These are phyloP conservation scores for Leucophenga varia DNA, from an alignment of 1,140 invertebrate genomes.

Conservation along the genomic window DNA sequence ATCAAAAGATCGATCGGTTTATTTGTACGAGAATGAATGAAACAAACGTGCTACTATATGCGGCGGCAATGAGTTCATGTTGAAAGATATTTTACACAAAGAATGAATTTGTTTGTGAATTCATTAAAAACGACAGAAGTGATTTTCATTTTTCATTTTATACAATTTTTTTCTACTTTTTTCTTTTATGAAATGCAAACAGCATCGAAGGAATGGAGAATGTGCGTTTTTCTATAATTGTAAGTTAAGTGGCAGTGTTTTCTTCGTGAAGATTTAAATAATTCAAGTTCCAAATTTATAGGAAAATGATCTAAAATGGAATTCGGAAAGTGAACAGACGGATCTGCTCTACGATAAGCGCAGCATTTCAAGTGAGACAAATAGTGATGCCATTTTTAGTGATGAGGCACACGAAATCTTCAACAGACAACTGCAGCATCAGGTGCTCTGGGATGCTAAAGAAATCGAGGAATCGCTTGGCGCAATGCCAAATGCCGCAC, in stretches of 20 bases:
- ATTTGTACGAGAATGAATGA: too few relatives aligned
- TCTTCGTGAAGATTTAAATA: too few relatives aligned
- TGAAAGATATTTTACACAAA: not conserved
- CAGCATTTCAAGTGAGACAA: slow-evolving; percentile 59
- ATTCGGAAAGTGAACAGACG: slow-evolving; percentile 40
- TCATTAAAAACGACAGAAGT: slow-evolving; percentile 4
- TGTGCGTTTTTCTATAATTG: slow-evolving; percentile 55
- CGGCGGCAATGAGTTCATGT: too few relatives aligned
- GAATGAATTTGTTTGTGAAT: slow-evolving; percentile 8
- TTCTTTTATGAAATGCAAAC: slow-evolving; percentile 16
- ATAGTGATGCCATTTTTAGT: slow-evolving; percentile 50
- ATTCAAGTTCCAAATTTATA: too few relatives aligned
- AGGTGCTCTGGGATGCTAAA: slow-evolving; percentile 56
- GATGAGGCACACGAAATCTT: slow-evolving; percentile 49
- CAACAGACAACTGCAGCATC: slow-evolving; percentile 39
- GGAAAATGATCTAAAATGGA: slow-evolving; percentile 55
- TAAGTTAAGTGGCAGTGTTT: too few relatives aligned
- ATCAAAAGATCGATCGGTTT: too few relatives aligned
- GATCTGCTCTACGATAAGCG: slow-evolving; percentile 45
- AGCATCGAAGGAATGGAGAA: slow-evolving; percentile 40
- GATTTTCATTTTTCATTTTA: slow-evolving; percentile 21
- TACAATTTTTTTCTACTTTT: too few relatives aligned
- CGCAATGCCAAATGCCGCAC: slow-evolving; percentile 57
- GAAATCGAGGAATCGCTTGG: slow-evolving; percentile 56
- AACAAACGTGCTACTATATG: too few relatives aligned